A percentile compares a stretch with the other conserved stretches of the same genome.
Evolutionary conservation across 2,113 vertebrate species (phyloP).

Genomic region (Perccottus glenii): DNA sequence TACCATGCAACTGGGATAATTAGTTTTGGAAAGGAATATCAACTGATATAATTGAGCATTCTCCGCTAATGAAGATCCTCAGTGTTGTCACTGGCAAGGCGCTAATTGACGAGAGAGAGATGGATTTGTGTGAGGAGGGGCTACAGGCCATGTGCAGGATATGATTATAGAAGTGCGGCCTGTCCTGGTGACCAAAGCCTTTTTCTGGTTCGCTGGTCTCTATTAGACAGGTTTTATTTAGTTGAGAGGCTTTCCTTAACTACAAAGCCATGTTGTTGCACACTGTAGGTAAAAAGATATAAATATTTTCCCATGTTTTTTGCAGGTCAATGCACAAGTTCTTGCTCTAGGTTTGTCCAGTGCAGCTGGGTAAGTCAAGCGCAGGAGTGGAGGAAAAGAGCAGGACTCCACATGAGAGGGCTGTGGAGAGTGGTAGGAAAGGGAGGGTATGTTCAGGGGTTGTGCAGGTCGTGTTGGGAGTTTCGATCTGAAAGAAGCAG

Average conservation of each 20-base stretch:
- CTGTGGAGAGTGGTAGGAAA: conserved; percentile 45
- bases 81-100: conserved; percentile 78
- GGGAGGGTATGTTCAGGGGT: conserved; percentile 36
- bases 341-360: conserved; percentile 19
- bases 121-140: conserved; percentile 33
- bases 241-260: neutral
- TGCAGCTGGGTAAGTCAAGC: conserved; percentile 37
- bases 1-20: conserved; percentile 82
- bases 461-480: conserved; percentile 75
- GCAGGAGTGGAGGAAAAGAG: conserved; percentile 2
- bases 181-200: conserved; percentile 27
- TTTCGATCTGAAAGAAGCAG: conserved; percentile 69
- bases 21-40: conserved; percentile 85
- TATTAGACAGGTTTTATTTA: conserved; percentile 53
- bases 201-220: conserved; percentile 45
- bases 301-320: neutral
- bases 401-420: conserved; percentile 30
- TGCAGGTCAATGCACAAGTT: conserved; percentile 5
- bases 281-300: neutral
- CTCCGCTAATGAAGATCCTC: conserved; percentile 83
- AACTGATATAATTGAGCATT: conserved; percentile 85
- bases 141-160: conserved; percentile 53
- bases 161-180: conserved; percentile 65
- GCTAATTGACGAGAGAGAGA: conserved; percentile 77
- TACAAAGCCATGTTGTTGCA: neutral